A percentile compares a stretch with the other conserved stretches of the same genome.
Evolutionary conservation across 92 coral and sea anemone species (phyloP).

Genomic region (Phymanthus crucifer): DNA sequence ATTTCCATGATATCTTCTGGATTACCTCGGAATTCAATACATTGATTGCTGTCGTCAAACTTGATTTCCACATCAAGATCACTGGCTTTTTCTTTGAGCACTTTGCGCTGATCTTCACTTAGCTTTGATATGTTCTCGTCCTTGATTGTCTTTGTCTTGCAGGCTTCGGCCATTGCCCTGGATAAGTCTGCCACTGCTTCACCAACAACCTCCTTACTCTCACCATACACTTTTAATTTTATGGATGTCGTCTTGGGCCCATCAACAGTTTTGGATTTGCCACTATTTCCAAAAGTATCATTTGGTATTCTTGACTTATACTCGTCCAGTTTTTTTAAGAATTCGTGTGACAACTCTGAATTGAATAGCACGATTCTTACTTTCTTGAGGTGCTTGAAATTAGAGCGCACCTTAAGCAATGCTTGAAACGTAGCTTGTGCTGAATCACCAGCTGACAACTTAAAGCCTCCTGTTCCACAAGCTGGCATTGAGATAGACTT

Average conservation of each 20-base stretch:
- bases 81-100: constrained; percentile 40
- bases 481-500: constrained; percentile 59
- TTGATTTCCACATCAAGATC: constrained; percentile 60
- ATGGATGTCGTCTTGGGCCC: background rate
- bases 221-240: constrained; percentile 13
- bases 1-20: constrained; percentile 57
- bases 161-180: constrained; percentile 38
- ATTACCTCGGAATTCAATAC: constrained; percentile 61
- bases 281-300: background rate
- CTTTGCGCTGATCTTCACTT: constrained; percentile 28
- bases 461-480: constrained; percentile 60
- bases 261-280: background rate
- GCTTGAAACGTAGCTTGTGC: constrained; percentile 58
- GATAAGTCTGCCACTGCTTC: constrained; percentile 35
- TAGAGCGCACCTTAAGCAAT: constrained; percentile 23
- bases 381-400: constrained; percentile 25
- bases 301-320: background rate
- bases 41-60: constrained; percentile 41
- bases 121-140: constrained; percentile 43
- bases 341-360: constrained; percentile 37
- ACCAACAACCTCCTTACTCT: constrained; percentile 13
- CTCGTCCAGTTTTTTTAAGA: constrained; percentile 40
- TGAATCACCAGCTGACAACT: constrained; percentile 39
- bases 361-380: constrained; percentile 57
- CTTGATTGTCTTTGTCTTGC: constrained; percentile 47